Evolutionary conservation across 2,113 vertebrate genomes (phyloP).

Genomic region (Proterorhinus semilunaris): DNA sequence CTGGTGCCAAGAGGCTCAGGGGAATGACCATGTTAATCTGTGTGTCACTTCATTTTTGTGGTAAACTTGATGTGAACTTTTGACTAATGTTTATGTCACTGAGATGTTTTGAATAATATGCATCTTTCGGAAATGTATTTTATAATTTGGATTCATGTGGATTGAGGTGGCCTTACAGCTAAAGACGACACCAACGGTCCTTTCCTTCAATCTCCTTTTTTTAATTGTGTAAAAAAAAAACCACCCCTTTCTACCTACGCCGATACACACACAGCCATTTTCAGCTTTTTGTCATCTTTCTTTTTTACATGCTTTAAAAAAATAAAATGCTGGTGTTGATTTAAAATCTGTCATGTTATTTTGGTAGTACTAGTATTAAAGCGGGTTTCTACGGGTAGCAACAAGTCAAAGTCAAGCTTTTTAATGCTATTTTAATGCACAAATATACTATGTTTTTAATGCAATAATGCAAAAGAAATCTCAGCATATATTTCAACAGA

Average conservation of each 20-base stretch:
- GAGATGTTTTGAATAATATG: constrained; percentile 54
- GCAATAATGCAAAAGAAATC: no score
- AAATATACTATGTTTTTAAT: no score
- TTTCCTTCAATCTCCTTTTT: constrained; percentile 24
- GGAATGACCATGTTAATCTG: constrained; percentile 58
- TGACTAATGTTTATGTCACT: constrained; percentile 52
- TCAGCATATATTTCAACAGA: no score
- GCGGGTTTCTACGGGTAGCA: no score
- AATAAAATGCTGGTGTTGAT: constrained; percentile 74
- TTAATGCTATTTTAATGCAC: no score
- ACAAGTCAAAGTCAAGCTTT: no score
- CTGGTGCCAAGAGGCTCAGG: constrained; percentile 66
- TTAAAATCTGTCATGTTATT: constrained; percentile 10
- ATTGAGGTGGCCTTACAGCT: constrained; percentile 77
- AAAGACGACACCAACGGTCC: constrained; percentile 49
- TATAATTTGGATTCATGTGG: constrained; percentile 68
- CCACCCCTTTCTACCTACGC: constrained; percentile 45
- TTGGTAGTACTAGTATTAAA: background rate
- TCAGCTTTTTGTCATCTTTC: constrained; percentile 52
- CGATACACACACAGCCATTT: constrained; percentile 53
- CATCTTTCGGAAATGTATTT: constrained; percentile 58
- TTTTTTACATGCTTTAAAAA: constrained; percentile 76
- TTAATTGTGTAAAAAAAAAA: constrained; percentile 41
- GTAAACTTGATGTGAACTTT: constrained; percentile 58
- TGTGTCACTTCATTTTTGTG: constrained; percentile 60